phyloP scores from a whole-genome alignment of 2,888 invertebrate species.

The Mylabris sibirica region DNA sequence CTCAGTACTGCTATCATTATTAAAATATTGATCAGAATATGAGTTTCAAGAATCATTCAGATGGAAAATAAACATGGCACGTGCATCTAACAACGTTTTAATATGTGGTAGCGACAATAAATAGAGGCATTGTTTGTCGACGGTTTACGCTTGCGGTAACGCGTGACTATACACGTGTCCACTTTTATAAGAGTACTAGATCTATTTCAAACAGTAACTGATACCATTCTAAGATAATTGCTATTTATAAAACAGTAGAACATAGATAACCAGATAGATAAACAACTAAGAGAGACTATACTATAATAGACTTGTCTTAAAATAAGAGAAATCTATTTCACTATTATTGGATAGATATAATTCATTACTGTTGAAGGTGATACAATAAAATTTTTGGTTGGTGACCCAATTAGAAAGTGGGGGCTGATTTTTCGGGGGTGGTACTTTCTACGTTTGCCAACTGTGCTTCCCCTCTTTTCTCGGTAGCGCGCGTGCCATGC shows the following conservation, averaged over 20 bases:
- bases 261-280: not conserved
- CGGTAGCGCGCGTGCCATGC: constrained; percentile 37
- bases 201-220: constrained; percentile 4
- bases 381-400: not conserved
- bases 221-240: not conserved
- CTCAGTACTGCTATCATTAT: not conserved
- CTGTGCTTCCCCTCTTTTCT: constrained; percentile 36
- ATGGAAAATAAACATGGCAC: constrained; percentile 22
- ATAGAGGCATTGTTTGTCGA: constrained; percentile 32
- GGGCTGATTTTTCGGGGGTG: constrained; percentile 34
- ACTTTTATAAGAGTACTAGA: not conserved
- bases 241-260: not conserved
- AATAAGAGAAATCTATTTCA: too few species aligned
- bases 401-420: constrained; percentile 37
- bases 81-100: constrained; percentile 31
- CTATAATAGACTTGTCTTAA: too few species aligned
- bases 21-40: not conserved
- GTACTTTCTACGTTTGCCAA: constrained; percentile 34
- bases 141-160: constrained; percentile 26
- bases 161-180: constrained; percentile 35
- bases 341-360: too few species aligned
- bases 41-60: constrained; percentile 1
- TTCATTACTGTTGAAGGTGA: too few species aligned
- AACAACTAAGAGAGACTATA: not conserved
- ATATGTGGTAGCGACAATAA: constrained; percentile 28